Evolutionary conservation across 2,888 invertebrate species (phyloP).

Genomic region (Sepiola atlantica): DNA sequence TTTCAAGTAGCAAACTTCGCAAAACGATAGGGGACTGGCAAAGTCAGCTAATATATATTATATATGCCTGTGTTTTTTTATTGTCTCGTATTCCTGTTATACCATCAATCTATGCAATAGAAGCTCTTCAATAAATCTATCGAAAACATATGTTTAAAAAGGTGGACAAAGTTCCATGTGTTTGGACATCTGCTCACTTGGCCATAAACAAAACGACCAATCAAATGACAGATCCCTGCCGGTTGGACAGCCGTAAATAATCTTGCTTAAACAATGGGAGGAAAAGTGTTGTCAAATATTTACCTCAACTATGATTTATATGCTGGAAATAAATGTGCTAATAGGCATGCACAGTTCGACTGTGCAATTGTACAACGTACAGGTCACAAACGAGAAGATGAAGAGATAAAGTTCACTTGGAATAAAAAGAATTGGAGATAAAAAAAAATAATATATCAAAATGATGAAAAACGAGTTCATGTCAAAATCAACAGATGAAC

Average conservation of each 20-base stretch:
- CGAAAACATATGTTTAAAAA: neutral
- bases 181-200: neutral
- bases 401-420: neutral
- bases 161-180: neutral
- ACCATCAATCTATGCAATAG: neutral
- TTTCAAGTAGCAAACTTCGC: no score
- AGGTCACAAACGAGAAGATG: neutral
- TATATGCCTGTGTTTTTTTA: no score
- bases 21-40: no score
- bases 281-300: neutral
- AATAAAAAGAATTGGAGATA: neutral
- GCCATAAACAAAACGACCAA: neutral
- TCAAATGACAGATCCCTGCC: neutral
- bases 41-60: no score
- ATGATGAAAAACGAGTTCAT: neutral
- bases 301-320: conserved; percentile 5
- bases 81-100: neutral
- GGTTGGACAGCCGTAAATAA: neutral
- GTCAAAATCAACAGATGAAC: neutral
- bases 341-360: neutral
- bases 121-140: neutral
- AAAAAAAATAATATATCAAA: no score
- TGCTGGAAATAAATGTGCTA: neutral
- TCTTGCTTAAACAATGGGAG: neutral
- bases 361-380: neutral